Conservation (phyloP, 2,113 vertebrate genomes). For the Perccottus glenii region DNA sequence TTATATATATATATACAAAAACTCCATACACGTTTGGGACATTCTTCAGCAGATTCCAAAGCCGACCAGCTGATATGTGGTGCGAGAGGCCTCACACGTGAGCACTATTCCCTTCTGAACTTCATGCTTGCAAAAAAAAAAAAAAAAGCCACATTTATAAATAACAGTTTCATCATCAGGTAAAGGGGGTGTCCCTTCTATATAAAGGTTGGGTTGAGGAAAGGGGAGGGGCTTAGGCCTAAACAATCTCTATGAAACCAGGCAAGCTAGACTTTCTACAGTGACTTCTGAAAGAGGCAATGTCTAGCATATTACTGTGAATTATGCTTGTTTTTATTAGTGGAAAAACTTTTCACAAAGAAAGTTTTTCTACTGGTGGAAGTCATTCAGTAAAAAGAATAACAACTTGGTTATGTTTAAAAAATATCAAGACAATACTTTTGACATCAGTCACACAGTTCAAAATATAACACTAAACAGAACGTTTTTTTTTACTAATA, state of each 20-base stretch:
- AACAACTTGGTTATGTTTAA: background rate
- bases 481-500: constrained; percentile 27
- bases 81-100: no score
- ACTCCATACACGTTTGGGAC: no score
- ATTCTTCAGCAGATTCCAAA: no score
- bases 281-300: background rate
- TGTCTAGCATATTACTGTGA: background rate
- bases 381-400: background rate
- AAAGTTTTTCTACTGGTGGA: background rate
- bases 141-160: background rate
- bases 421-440: background rate
- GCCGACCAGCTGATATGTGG: no score
- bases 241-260: constrained; percentile 3
- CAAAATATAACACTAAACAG: background rate
- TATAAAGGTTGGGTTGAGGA: constrained; percentile 51
- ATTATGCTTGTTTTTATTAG: no score
- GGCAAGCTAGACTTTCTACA: background rate
- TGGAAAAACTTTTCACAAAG: no score
- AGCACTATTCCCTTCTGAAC: constrained; percentile 15
- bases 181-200: constrained; percentile 54
- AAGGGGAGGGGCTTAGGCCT: constrained; percentile 41
- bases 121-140: constrained; percentile 6
- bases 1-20: constrained; percentile 37
- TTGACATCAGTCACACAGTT: no score
- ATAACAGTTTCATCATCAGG: constrained; percentile 29